Base-by-base conservation (phyloP, 2,888 invertebrate species). In the Orthosia cruda region DNA sequence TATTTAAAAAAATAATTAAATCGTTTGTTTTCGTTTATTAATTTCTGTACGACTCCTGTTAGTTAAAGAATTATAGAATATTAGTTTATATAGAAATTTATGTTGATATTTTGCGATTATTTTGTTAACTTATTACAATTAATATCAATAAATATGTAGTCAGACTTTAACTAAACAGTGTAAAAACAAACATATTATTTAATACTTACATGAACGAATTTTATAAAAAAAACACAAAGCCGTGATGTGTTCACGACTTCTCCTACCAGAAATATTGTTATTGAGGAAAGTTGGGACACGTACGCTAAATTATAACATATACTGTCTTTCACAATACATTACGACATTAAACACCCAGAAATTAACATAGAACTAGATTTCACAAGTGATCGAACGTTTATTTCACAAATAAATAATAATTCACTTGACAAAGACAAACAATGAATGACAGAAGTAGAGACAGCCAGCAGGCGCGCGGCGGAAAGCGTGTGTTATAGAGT, bases 191-290 rank as follows among this genome's bases (percentile, higher is more conserved):
- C 18, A 50, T 58, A 2, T 47, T 20, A 20, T 50, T 1, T 9
- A 45, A 47, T 20, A 82, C 74, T 78, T 57, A 83, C 70, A 81
- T 83, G 20, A 78, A 83, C 32, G 4, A 64, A 45, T 66, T 59
- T 15, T 40, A 23, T 2, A 57, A 54, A 62, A 66, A 55, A 4
- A 47, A 74, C 66, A 82, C 74, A 59, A 78, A 57, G 83, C 63
- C n/a, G 32, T 55, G 18, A 64, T 55, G 50, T 68, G 64, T 40
- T 59, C 72, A 58, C 65, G 65, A 67, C 82, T 81, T 78, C 67
- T 67, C 59, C 50, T 52, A 66, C 16, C 49, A 74, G n/a, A 49
- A 65, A 77, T 78, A 57, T 55, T 47, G 16, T 11, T 16, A 1
- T 2, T 26, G 45, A 2, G 23, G 11, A 16, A 52, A 20, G 32